Evolutionary conservation across 2,888 invertebrate species (phyloP), one percentile per base, ranked within the genome.

Genomic region (Argyresthia goedartella): DNA sequence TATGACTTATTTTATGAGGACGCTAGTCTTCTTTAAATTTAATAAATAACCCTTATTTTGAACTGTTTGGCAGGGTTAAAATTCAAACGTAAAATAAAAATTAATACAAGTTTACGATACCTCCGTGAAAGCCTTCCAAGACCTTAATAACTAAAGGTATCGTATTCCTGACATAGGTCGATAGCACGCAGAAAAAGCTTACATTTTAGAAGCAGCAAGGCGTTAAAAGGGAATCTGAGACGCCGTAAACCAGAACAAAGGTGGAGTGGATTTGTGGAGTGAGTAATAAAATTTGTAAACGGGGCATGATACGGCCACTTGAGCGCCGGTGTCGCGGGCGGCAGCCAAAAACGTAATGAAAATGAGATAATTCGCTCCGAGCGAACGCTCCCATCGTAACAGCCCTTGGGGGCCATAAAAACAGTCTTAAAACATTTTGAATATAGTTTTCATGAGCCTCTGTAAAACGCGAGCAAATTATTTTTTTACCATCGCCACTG

Each of bases 281-380:
- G 25, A 25, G 56, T 55, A 79, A 79, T 85, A 84, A 85, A 85
- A 82, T 84, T 81, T 80, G 79, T 78, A 79, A 82, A 76, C 76
- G 79, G 70, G 69, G 72, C 74, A 76, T 74, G 84, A 81, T 75
- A 81, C 81, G 85, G 71, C 72, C 76, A 75, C 76, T 84, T 85
- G 81, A 77, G 79, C 74, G 62, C 71, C 64, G 61, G 69, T 67
- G 68, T 25, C 62, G 58, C 65, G 58, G 63, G 67, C 61, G 71
- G 69, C 71, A 68, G 62, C 65, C 59, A 65, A 65, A n/a, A 70
- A 70, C 48, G 35, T 77, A 76, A 80, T 75, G 81, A 78, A 68
- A 68, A 68, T 60, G 63, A 63, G 61, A 67, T 66, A 64, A 73
- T 74, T 71, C 68, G 71, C 71, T 67, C 63, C 72, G 65, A 15